Evolutionary conservation across 2,888 invertebrate genomes (phyloP).

Genomic region (Antheraea yamamai): DNA sequence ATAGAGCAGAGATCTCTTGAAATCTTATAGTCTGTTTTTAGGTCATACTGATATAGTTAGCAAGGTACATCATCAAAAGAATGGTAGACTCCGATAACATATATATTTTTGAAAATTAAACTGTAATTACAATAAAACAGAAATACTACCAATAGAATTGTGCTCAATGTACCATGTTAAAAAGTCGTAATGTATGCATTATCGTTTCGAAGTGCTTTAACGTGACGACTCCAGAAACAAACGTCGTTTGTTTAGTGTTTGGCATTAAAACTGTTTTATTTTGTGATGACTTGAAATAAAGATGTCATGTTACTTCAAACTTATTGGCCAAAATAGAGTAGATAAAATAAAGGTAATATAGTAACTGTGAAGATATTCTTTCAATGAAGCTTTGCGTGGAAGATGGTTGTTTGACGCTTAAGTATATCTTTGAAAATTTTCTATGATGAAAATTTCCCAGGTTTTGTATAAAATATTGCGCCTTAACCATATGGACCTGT

Average conservation of each 20-base stretch:
- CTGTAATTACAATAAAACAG: background rate
- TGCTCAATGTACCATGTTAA: background rate
- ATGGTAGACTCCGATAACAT: too few species aligned
- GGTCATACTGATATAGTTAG: too few species aligned
- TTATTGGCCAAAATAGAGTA: background rate
- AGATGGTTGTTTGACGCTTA: background rate
- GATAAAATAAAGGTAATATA: background rate
- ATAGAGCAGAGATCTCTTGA: too few species aligned
- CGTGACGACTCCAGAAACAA: background rate
- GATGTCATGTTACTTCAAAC: background rate
- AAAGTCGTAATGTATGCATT: constrained; percentile 1
- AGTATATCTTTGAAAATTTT: background rate
- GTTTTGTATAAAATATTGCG: too few species aligned
- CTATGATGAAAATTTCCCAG: background rate
- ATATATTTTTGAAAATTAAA: background rate
- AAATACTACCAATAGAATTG: background rate
- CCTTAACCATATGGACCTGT: too few species aligned
- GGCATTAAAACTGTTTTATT: background rate
- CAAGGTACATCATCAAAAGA: too few species aligned
- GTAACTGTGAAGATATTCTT: background rate
- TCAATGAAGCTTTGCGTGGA: background rate
- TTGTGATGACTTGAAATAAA: background rate
- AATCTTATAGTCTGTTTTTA: too few species aligned
- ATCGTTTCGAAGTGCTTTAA: background rate
- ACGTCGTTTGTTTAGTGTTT: background rate